Percentiles rank a stretch among this genome's conserved stretches.
These are phyloP conservation scores for Drosophila rhopaloa DNA, from an alignment of 1,140 invertebrate genomes.

Conservation along the genomic window DNA sequence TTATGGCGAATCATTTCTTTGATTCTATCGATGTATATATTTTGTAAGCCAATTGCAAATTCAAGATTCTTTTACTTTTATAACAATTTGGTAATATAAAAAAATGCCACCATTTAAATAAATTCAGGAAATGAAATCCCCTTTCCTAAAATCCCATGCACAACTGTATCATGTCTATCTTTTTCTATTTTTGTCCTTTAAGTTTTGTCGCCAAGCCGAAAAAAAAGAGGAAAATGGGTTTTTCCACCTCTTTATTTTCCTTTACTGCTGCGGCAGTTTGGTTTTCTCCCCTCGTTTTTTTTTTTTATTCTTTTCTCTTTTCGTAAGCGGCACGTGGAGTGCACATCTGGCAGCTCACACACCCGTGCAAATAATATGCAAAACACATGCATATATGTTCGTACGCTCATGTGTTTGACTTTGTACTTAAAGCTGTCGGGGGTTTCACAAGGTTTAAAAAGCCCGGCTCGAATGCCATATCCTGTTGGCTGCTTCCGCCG, in stretches of 20 bases:
- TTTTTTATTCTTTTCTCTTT: slow-evolving; percentile 10
- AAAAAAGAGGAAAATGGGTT: slow-evolving; percentile 39
- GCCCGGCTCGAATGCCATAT: slow-evolving; percentile 57
- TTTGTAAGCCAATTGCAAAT: too few species aligned
- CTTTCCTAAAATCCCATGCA: not conserved
- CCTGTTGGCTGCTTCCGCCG: slow-evolving; percentile 70
- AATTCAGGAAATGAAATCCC: not conserved
- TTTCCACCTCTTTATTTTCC: slow-evolving; percentile 45
- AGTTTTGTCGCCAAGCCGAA: slow-evolving; percentile 57
- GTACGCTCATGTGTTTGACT: slow-evolving; percentile 54
- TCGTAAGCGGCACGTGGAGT: slow-evolving; percentile 69
- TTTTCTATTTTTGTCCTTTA: slow-evolving; percentile 37
- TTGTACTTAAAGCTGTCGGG: slow-evolving; percentile 74
- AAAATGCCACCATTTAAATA: too few species aligned
- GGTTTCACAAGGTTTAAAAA: slow-evolving; percentile 17
- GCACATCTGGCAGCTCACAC: slow-evolving; percentile 66
- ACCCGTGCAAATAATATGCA: slow-evolving; percentile 42
- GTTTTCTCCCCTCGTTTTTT: slow-evolving; percentile 1
- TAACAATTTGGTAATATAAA: too few species aligned
- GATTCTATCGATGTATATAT: too few species aligned
- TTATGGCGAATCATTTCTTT: too few species aligned
- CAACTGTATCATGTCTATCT: slow-evolving; percentile 15
- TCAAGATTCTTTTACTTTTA: too few species aligned
- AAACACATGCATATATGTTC: slow-evolving; percentile 22
- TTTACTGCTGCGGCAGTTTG: slow-evolving; percentile 54